Conservation (phyloP, 2,113 vertebrate genomes). For the Lethenteron reissneri region DNA sequence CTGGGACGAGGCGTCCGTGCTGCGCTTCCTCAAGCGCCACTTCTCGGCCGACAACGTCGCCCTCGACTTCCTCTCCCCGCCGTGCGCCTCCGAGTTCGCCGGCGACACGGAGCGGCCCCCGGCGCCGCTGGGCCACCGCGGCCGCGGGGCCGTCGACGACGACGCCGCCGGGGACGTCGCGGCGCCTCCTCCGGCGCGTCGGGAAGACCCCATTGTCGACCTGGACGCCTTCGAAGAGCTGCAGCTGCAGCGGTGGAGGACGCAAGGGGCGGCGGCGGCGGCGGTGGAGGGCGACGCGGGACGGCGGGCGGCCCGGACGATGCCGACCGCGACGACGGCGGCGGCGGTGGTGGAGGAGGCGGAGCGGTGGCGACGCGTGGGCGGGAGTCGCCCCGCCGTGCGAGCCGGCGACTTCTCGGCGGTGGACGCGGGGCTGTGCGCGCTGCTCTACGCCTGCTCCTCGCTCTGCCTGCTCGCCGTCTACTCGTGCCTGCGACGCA, state of each 20-base stretch:
- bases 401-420: constrained; percentile 49
- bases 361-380: background rate
- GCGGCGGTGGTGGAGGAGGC: constrained; percentile 10
- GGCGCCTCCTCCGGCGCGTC: no score
- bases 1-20: constrained; percentile 28
- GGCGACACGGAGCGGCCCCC: no score
- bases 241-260: constrained; percentile 15
- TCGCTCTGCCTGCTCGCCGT: constrained; percentile 47
- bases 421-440: constrained; percentile 55
- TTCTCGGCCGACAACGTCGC: constrained; percentile 32
- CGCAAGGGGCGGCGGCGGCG: background rate
- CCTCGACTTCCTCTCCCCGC: constrained; percentile 17
- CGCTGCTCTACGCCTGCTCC: constrained; percentile 53
- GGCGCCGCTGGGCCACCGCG: no score
- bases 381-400: constrained; percentile 33
- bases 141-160: no score
- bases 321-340: constrained; percentile 12
- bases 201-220: constrained; percentile 40
- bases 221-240: constrained; percentile 41
- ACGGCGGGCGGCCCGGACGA: constrained; percentile 13
- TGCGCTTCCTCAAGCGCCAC: constrained; percentile 38
- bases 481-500: constrained; percentile 50
- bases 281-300: constrained; percentile 15
- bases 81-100: no score
- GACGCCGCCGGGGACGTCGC: no score